A percentile compares a stretch with the other conserved stretches of the same genome.
These are phyloP conservation scores for Pachliopta kotzebuea DNA, from an alignment of 2,888 invertebrate species.

Conservation along the genomic window DNA sequence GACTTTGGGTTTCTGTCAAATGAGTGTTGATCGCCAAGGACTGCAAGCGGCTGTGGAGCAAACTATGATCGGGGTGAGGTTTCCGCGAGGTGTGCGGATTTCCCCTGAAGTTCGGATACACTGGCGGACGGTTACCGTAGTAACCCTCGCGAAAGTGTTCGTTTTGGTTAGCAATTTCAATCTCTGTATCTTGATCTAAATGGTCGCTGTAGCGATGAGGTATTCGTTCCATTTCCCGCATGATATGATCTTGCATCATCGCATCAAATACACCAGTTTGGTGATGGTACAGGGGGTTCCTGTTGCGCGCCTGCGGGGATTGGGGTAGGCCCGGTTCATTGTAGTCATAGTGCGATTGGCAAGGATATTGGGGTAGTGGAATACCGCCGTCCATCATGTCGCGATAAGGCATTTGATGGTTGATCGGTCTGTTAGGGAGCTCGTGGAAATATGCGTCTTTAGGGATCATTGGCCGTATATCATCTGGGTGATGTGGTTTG, in stretches of 20 bases:
- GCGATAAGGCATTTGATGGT: conserved; percentile 60
- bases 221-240: conserved; percentile 74
- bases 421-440: conserved; percentile 70
- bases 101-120: conserved; percentile 50
- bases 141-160: conserved; percentile 65
- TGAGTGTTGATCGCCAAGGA: conserved; percentile 75
- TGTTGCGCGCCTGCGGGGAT: conserved; percentile 58
- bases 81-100: conserved; percentile 51
- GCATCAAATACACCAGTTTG: conserved; percentile 73
- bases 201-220: conserved; percentile 75
- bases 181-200: conserved; percentile 69
- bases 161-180: conserved; percentile 72
- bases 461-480: conserved; percentile 68
- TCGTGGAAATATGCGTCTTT: conserved; percentile 83
- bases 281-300: conserved; percentile 68
- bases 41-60: conserved; percentile 71
- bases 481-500: conserved; percentile 46
- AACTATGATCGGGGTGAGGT: conserved; percentile 62
- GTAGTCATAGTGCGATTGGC: conserved; percentile 56
- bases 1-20: conserved; percentile 71
- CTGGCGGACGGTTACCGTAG: conserved; percentile 63
- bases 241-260: conserved; percentile 77
- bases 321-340: conserved; percentile 58
- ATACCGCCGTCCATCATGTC: conserved; percentile 54
- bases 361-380: conserved; percentile 50